Conservation (phyloP, 2,888 invertebrate species). For the Drosophila fulvimacula region DNA sequence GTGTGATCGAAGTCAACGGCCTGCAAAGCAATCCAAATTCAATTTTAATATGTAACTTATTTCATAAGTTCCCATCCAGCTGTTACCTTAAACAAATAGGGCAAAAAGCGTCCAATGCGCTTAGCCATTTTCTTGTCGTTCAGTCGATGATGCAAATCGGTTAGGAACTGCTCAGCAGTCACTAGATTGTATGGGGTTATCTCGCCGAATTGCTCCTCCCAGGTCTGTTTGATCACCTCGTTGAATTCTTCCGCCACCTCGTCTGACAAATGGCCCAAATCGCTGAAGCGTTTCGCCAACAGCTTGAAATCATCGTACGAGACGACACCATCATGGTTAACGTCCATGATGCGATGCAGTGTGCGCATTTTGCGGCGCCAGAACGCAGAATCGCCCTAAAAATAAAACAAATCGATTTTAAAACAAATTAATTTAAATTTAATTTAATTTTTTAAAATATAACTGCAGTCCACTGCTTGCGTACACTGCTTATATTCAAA, state of each 20-base stretch:
- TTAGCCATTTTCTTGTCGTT: conserved; percentile 91
- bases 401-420: background rate
- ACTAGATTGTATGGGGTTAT: conserved; percentile 92
- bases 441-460: conserved; percentile 1
- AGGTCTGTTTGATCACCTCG: conserved; percentile 90
- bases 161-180: conserved; percentile 92
- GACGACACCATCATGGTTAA: conserved; percentile 94
- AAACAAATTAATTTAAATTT: background rate
- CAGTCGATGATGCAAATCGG: conserved; percentile 92
- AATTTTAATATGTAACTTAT: too few relatives aligned
- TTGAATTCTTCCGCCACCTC: conserved; percentile 89
- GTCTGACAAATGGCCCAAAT: conserved; percentile 90
- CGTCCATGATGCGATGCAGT: conserved; percentile 92
- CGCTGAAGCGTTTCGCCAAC: conserved; percentile 90
- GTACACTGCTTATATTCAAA: conserved; percentile 12
- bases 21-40: conserved; percentile 83
- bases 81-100: conserved; percentile 91
- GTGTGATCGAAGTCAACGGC: conserved; percentile 93
- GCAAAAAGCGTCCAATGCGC: conserved; percentile 91
- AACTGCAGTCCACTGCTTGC: conserved; percentile 8
- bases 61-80: background rate
- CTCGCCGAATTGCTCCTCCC: conserved; percentile 94
- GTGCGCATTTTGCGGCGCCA: conserved; percentile 95
- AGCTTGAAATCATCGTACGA: conserved; percentile 92
- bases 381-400: conserved; percentile 86